Evolutionary conservation across 53 echinoderm and acorn worm genomes (phyloP), one percentile per base, ranked within the genome.

Genomic region (Patiria pectinifera): DNA sequence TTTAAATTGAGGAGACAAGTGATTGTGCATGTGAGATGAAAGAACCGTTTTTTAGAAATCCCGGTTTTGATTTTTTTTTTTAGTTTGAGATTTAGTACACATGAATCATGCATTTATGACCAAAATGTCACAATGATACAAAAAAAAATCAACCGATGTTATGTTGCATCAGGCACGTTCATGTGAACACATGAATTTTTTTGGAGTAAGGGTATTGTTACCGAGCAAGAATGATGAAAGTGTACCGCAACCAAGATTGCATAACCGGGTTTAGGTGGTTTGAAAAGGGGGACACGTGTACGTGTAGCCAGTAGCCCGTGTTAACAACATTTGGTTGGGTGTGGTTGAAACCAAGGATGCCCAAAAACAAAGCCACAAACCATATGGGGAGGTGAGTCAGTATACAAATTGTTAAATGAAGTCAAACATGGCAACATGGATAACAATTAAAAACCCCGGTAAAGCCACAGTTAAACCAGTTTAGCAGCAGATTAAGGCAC

Each of bases 281-380:
- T 1, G 45, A 78, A 78, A 53, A 53, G 8, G 53, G 53, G 8
- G 53, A 53, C 53, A 53, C 53, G 8, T 6, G 53, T 8, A 8
- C 53, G 19, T n/a, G 74, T 74, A 23, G 74, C 24, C 74, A 10
- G 74, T 6, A 1, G 19, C 2, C 24, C 8, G 25, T 23, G 19
- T 66, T 66, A 18, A 66, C 66, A 66, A 66, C 66, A 14, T 16
- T 16, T 18, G 19, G 19, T 23, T 74, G 18, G 35, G 9, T 22
- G 24, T 24, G 74, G 24, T 74, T 74, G 2, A n/a, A 74, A 53
- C 53, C 74, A 4, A 62, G 89, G 43, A 16, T 61, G 59, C 16
- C 61, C 89, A 78, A 89, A 16, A 47, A 90, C 90, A 90, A 90
- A 90, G 90, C 90, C 90, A 81, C 90, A 80, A 61, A 69, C 90